Base-by-base conservation (phyloP, 1,140 invertebrate species). In the Atopsyche davidsoni region DNA sequence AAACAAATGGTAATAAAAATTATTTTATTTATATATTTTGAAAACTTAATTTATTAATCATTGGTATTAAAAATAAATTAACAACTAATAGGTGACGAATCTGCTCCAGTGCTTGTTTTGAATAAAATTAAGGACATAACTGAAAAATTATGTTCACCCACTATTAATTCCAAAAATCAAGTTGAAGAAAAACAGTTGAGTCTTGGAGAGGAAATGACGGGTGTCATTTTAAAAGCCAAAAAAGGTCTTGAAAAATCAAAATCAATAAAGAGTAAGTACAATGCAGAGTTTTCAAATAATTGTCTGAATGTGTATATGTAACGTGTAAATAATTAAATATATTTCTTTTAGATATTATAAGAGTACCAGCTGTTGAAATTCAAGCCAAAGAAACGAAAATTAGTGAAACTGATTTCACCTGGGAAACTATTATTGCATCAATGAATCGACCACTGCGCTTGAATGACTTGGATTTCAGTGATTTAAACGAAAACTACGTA, bases 401-500 rank as follows among this genome's bases (percentile, higher is more conserved):
- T 66, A 90, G 90, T 0, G 92, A 96, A 69, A 93, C 89, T 62
- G 92, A 96, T 62, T 70, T 96, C 1, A 89, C 93, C 60, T 98
- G 96, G 96, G 93, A 98, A 61, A 87, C 92, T 59, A 68, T 95
- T 46, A 81, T 90, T 17, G 83, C 84, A 22, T 84, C 83, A 52
- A 69, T 94, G 45, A 83, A 87, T 47, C 73, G 94, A 55, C 84
- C 91, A 1, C 74, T 98, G 35, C 83, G 86, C 58, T 80, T 99
- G 9, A 96, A 95, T 66, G 95, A 98, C 68, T 73, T 98, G 44
- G 95, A 99, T 67, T 99, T 99, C 63, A 94, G 91, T 1, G 94
- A 97, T 70, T 75, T 98, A 22, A 82, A 81, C 48, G 81, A 83
- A 10, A 89, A 92, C 48, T 89, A 86, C 45, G 86, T 87, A 60